phyloP scores from a whole-genome alignment of 2,113 vertebrate genomes.

The Erinaceus europaeus region DNA sequence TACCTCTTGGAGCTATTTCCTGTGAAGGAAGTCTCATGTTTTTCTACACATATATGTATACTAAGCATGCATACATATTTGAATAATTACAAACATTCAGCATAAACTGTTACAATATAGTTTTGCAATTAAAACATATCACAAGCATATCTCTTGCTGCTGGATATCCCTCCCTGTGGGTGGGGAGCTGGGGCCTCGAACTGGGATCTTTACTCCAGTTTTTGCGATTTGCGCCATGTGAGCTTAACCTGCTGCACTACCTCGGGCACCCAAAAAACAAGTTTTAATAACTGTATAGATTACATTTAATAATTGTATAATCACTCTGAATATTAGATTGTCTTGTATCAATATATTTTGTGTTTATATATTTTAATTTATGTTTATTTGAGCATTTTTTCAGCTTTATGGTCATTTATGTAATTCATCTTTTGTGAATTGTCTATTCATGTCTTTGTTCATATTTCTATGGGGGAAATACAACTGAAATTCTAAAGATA shows the following conservation, averaged over 20 bases:
- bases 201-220: no score
- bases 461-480: background rate
- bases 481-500: background rate
- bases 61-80: background rate
- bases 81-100: background rate
- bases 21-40: background rate
- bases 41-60: background rate
- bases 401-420: background rate
- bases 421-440: background rate
- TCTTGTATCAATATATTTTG: background rate
- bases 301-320: background rate
- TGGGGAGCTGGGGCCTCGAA: no score
- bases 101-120: background rate
- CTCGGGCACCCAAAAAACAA: no score
- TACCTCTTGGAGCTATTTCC: background rate
- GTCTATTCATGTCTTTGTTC: background rate
- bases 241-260: no score
- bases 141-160: background rate
- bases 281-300: background rate
- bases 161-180: no score
- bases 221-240: no score
- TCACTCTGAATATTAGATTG: background rate
- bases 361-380: background rate
- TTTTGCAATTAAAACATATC: slow-evolving; percentile 1
- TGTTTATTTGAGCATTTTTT: background rate